Conservation (phyloP, 2,113 vertebrate genomes). For the Lepus europaeus region DNA sequence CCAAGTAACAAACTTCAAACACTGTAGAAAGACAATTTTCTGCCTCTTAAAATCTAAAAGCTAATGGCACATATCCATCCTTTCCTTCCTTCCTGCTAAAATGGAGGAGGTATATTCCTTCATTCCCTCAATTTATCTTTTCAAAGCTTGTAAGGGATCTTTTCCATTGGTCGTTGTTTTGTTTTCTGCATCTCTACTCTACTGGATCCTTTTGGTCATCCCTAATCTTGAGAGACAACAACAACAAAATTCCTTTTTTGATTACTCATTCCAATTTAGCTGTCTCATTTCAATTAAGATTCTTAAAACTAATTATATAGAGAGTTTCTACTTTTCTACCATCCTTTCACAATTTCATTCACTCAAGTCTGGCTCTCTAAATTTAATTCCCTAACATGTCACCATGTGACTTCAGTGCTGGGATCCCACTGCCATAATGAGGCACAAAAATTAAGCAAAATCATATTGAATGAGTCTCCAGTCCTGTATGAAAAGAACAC, state of each 20-base stretch:
- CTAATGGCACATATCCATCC: background rate
- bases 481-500: background rate
- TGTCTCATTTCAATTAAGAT: background rate
- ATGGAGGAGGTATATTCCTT: background rate
- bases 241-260: background rate
- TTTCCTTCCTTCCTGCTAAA: background rate
- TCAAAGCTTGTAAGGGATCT: background rate
- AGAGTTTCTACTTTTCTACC: background rate
- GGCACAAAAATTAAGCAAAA: conserved; percentile 30
- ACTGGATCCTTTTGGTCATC: background rate
- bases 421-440: background rate
- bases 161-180: background rate
- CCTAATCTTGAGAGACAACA: background rate
- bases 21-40: background rate
- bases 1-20: background rate
- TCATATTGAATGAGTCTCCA: background rate
- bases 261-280: background rate
- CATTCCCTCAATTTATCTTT: background rate
- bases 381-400: background rate
- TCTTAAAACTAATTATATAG: background rate
- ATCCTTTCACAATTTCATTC: background rate
- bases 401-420: background rate
- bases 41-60: background rate
- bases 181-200: background rate
- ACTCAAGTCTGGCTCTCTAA: background rate